Evolutionary conservation across 2,797 vertebrate genomes (phyloP).

Genomic region (Carduelis carduelis): DNA sequence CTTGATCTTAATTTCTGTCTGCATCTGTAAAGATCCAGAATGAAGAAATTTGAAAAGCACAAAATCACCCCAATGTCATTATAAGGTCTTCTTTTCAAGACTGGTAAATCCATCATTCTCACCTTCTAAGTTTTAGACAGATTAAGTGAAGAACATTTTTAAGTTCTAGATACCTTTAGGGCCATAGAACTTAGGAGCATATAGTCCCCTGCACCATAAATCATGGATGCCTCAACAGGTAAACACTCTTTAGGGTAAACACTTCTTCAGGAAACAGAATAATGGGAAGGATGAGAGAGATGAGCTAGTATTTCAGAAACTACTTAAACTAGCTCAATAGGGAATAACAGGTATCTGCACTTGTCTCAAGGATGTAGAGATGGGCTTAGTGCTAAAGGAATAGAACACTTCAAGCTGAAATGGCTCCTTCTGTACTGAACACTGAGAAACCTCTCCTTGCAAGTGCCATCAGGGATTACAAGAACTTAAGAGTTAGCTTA

Average conservation of each 20-base stretch:
- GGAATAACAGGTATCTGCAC: neutral
- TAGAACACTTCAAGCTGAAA: neutral
- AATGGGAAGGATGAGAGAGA: neutral
- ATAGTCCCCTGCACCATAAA: neutral
- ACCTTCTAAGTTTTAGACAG: neutral
- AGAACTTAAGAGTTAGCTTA: neutral
- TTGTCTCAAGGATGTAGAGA: neutral
- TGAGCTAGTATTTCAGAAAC: neutral
- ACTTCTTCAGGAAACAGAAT: neutral
- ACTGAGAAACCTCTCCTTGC: neutral
- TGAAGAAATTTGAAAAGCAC: neutral
- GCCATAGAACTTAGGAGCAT: neutral
- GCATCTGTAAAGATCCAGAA: neutral
- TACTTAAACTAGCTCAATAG: neutral
- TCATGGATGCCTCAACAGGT: neutral
- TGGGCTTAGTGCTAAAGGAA: neutral
- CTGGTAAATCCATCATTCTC: neutral
- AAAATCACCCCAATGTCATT: neutral
- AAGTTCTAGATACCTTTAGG: neutral
- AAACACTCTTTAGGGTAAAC: neutral
- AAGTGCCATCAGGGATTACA: neutral
- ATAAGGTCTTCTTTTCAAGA: neutral
- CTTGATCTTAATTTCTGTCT: neutral
- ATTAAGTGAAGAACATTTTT: neutral
- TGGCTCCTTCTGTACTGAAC: neutral